Conservation (phyloP, 2,113 vertebrate genomes). For the Phylloscopus trochilus region DNA sequence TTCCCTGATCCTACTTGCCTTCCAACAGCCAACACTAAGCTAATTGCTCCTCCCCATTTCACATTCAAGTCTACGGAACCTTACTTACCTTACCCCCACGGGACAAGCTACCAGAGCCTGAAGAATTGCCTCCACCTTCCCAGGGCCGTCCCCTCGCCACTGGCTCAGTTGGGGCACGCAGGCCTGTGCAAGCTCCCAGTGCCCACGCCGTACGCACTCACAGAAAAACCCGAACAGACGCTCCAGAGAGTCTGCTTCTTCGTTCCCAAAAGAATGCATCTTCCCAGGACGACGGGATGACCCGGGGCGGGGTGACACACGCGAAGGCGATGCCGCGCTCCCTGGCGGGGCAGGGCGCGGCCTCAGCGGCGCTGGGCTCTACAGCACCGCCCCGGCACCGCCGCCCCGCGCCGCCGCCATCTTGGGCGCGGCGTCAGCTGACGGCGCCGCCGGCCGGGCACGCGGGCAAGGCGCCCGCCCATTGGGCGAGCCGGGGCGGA, state of each 20-base stretch:
- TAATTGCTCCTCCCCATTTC: not conserved
- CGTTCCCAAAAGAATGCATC: slow-evolving; percentile 84
- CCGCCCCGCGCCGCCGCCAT: not conserved
- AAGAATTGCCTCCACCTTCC: slow-evolving; percentile 78
- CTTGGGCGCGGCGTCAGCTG: not conserved
- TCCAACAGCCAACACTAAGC: not conserved
- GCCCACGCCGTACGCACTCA: slow-evolving; percentile 78
- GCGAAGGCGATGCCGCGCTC: not conserved
- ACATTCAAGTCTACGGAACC: not conserved
- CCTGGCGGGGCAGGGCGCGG: not conserved
- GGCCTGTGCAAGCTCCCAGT: slow-evolving; percentile 90
- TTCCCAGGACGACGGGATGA: not conserved
- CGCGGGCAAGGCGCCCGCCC: not conserved
- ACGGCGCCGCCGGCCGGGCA: not conserved
- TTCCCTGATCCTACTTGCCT: not conserved
- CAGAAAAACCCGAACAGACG: slow-evolving; percentile 86
- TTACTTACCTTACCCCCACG: slow-evolving; percentile 73
- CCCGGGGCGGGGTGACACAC: not conserved
- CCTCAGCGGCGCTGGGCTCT: not conserved
- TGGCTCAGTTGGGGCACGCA: slow-evolving; percentile 85
- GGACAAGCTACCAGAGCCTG: slow-evolving; percentile 82
- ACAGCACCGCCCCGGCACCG: not conserved
- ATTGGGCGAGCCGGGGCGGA: slow-evolving; percentile 31
- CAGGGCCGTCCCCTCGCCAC: slow-evolving; percentile 62
- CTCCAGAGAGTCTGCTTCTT: slow-evolving; percentile 80